Base-by-base conservation (phyloP, 1,140 invertebrate genomes). In the Panagrolaimus sp. region DNA sequence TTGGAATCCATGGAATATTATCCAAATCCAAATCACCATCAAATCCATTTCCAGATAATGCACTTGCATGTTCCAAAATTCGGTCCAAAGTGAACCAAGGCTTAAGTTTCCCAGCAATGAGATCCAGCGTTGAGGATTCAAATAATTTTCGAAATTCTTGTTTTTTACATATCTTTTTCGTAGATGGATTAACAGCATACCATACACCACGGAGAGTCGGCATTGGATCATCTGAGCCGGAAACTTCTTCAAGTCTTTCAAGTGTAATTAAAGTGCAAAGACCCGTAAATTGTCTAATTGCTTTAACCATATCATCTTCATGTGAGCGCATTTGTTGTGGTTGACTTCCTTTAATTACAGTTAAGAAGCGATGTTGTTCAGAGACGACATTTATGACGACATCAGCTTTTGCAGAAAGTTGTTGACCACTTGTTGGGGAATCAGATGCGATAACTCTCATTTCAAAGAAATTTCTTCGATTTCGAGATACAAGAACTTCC, bases 141-240 rank as follows among this genome's bases (percentile, higher is more conserved):
- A 82, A 82, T 12, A 82, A 47, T 63, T 77, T 79, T 68, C 79
- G 82, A 47, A 81, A 74, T 44, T 82, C 80, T 55, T 81, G 74
- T 47, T 75, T 83, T 47, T 68, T 70, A 46, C 80, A 82, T 58
- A 82, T 70, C 28, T 73, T 75, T 63, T 81, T 75, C 6, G 71
- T 79, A 6, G 55, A 65, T 1, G 74, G 74, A 72, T 82, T 83
- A 3, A 71, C 55, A 7, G 80, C 70, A 64, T 80, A 83, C 78
- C 80, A 81, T 47, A 70, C 71, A 14, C 77, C 70, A 47, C 80
- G 71, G 3, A 69, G 67, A 26, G 70, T 48, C 17, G 73, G 52
- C 55, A 73, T 62, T 17, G 55, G 65, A 43, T 69, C 62, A 9
- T 77, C 58, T 43, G 55, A 45, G 0, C 63, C 65, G 14, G 73